phyloP scores from a whole-genome alignment of 2,888 invertebrate species.

The Fabriciana adippe region DNA sequence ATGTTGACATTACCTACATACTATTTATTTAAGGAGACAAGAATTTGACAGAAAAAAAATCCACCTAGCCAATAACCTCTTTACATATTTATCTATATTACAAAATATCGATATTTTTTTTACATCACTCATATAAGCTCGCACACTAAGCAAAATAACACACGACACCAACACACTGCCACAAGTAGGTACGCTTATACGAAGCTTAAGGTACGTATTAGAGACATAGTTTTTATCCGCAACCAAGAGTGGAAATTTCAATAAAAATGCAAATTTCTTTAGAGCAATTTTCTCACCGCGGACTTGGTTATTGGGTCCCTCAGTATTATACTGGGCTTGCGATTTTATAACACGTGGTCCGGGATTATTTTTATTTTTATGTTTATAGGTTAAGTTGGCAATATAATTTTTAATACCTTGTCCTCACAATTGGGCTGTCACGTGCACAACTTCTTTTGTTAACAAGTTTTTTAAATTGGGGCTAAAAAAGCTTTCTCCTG shows the following conservation, averaged over 20 bases:
- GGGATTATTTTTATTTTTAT: constrained; percentile 48
- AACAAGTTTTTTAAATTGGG: constrained; percentile 5
- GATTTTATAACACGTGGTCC: constrained; percentile 19
- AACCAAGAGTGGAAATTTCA: constrained; percentile 77
- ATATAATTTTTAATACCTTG: constrained; percentile 13
- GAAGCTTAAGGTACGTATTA: constrained; percentile 72
- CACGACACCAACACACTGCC: constrained; percentile 48
- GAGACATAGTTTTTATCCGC: constrained; percentile 73
- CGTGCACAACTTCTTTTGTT: not conserved
- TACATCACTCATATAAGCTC: constrained; percentile 35
- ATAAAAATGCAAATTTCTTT: constrained; percentile 80
- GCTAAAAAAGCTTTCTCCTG: not conserved
- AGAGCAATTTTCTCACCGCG: constrained; percentile 71
- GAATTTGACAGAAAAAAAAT: no score
- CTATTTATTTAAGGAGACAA: no score
- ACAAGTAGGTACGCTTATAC: constrained; percentile 57
- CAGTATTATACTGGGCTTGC: constrained; percentile 57
- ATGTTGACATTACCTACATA: no score
- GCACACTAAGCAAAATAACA: constrained; percentile 47
- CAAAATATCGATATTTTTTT: constrained; percentile 12
- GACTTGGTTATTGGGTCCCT: constrained; percentile 70
- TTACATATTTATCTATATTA: not conserved
- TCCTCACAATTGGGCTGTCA: constrained; percentile 9
- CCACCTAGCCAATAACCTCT: no score
- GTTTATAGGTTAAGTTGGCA: constrained; percentile 17